A percentile compares a stretch with the other conserved stretches of the same genome.
Conservation (phyloP, 1,140 invertebrate species). For the Brachionus rotundiformis region DNA sequence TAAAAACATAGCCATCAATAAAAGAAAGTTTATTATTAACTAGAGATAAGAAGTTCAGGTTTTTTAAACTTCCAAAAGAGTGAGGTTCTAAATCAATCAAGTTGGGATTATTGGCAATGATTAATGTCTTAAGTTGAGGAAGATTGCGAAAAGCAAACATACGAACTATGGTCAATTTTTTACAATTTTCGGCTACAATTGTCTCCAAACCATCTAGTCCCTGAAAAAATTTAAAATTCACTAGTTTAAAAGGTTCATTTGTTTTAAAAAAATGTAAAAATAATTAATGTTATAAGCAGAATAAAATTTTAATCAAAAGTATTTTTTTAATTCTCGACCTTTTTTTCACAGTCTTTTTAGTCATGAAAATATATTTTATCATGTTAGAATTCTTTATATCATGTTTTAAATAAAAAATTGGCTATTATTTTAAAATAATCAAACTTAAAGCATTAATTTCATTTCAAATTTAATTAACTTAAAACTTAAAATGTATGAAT, state of each 20-base stretch:
- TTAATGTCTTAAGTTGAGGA: slow-evolving; percentile 39
- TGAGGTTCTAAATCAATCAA: slow-evolving; percentile 41
- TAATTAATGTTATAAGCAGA: no score
- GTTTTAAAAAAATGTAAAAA: no score
- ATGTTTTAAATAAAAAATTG: no score
- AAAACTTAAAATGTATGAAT: no score
- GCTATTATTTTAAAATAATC: no score
- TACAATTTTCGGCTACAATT: slow-evolving; percentile 29
- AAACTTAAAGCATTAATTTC: no score
- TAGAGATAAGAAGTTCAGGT: slow-evolving; percentile 17
- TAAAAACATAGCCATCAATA: slow-evolving; percentile 50
- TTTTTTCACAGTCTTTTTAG: no score
- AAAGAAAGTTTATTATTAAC: slow-evolving; percentile 13
- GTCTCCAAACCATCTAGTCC: slow-evolving; percentile 31
- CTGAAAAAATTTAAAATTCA: not conserved
- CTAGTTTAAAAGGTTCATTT: not conserved
- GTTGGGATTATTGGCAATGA: slow-evolving; percentile 40
- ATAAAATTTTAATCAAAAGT: no score
- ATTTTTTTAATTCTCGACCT: no score
- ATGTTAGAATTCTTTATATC: no score
- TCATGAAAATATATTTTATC: no score
- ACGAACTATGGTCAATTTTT: not conserved
- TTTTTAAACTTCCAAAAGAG: slow-evolving; percentile 43
- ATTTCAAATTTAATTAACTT: no score
- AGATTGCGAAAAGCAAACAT: slow-evolving; percentile 49